Evolutionary conservation across 2,888 invertebrate genomes (phyloP).

Genomic region (Plebejus anna): DNA sequence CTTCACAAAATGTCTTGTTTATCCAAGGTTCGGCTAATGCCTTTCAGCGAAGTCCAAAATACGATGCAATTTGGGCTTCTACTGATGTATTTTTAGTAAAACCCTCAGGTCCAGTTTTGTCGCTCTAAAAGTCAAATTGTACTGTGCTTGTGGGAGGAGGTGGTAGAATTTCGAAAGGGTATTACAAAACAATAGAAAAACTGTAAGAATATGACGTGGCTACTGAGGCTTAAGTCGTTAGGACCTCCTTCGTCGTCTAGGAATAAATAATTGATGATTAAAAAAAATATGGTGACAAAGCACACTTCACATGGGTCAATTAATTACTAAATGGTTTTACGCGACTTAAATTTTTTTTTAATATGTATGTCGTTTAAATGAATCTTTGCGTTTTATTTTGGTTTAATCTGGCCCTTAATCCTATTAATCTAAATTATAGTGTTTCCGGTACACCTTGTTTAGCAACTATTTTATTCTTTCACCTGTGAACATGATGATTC

Average conservation of each 20-base stretch:
- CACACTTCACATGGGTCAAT: not conserved
- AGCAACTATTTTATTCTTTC: not conserved
- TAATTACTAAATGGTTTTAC: too few species aligned
- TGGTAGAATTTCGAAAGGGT: not conserved
- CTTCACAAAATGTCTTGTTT: conserved; percentile 10
- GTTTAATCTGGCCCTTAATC: too few species aligned
- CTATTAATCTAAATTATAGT: too few species aligned
- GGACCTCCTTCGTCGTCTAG: not conserved
- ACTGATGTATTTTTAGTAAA: conserved; percentile 18
- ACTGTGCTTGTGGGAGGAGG: not conserved
- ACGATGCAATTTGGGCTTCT: not conserved
- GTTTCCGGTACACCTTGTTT: too few species aligned
- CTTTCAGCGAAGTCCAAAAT: conserved; percentile 10
- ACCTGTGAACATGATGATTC: conserved; percentile 25
- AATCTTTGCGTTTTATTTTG: too few species aligned
- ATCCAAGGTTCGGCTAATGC: not conserved
- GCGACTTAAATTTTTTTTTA: too few species aligned
- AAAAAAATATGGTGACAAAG: not conserved
- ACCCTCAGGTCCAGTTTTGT: not conserved
- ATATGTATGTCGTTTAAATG: too few species aligned
- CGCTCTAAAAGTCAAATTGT: conserved; percentile 1
- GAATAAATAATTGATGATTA: not conserved
- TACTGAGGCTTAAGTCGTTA: not conserved
- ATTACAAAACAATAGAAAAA: not conserved
- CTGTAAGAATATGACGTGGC: not conserved